Evolutionary conservation across 2,888 invertebrate species (phyloP), one percentile per base, ranked within the genome.

Genomic region (Euplagia quadripunctaria): DNA sequence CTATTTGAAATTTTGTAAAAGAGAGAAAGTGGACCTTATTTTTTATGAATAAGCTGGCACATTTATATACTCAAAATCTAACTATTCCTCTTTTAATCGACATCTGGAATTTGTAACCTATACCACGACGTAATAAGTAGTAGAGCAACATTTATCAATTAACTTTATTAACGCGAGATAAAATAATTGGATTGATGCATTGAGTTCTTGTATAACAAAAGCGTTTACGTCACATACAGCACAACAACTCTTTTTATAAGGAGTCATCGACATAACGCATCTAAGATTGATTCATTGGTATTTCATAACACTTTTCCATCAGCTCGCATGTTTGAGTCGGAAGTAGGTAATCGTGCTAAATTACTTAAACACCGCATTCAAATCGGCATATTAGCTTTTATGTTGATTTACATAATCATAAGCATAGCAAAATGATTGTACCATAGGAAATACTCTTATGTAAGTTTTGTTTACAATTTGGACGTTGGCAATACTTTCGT

Each of bases 391-490:
- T 68, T 71, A 77, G 65, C 58, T 66, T 72, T 86, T 85, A 81
- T 84, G 79, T 87, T 81, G 41, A 73, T 72, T 84, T 84, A 90
- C 77, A 72, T 31, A 31, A 31, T 81, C 78, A 84, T 73, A 71
- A 77, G 31, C 52, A 70, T 52, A 42, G 74, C 79, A 79, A 83
- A 84, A 84, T 72, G 78, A 79, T 80, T 80, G 79, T 88, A 86
- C 85, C 83, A 82, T 86, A 89, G 91, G 91, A 92, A 91, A 91
- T 91, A 86, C 83, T 87, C 87, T 95, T 94, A 93, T 88, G 87
- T 94, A 94, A 95, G 90, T 88, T 91, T 91, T 94, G 91, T 94
- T 94, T 94, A 93, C 90, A 88, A 87, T 84, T 81, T 90, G 84
- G 79, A 75, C 81, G 85, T 77, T 77, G 74, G 84, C 84, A 85